Conservation (phyloP, 1,140 invertebrate species). For the Drusus annulatus region DNA sequence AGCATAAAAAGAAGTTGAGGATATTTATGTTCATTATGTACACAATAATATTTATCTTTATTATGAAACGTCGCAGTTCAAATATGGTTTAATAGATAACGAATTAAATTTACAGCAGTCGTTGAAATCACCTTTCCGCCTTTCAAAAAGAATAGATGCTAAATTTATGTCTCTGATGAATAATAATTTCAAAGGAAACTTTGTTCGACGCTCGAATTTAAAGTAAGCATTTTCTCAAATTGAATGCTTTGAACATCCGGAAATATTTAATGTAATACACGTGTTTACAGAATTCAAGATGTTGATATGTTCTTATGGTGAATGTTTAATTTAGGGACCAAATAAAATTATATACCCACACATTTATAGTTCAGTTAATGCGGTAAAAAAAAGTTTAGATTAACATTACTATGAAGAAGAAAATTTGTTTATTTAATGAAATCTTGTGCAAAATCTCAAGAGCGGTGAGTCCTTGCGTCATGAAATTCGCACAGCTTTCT, state of each 20-base stretch:
- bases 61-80: not conserved
- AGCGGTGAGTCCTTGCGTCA: too few relatives aligned
- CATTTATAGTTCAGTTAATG: too few relatives aligned
- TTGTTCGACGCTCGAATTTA: slow-evolving; percentile 27
- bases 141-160: slow-evolving; percentile 37
- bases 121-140: slow-evolving; percentile 38
- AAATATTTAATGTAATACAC: slow-evolving; percentile 27
- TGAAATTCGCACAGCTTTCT: too few relatives aligned
- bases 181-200: slow-evolving; percentile 47
- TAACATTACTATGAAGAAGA: too few relatives aligned
- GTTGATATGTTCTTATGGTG: too few relatives aligned
- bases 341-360: not conserved
- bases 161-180: slow-evolving; percentile 45
- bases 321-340: slow-evolving; percentile 1
- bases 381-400: too few relatives aligned
- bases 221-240: slow-evolving; percentile 43
- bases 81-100: slow-evolving; percentile 28
- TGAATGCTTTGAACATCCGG: slow-evolving; percentile 42
- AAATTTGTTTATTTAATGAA: too few relatives aligned
- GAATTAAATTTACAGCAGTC: slow-evolving; percentile 30
- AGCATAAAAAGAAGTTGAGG: too few relatives aligned
- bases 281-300: not conserved
- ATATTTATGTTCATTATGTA: too few relatives aligned
- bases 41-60: too few relatives aligned
- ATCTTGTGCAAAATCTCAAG: too few relatives aligned